A percentile compares a stretch with the other conserved stretches of the same genome.
phyloP scores from a whole-genome alignment of 1,140 invertebrate species.

The Ceratina calcarata region DNA sequence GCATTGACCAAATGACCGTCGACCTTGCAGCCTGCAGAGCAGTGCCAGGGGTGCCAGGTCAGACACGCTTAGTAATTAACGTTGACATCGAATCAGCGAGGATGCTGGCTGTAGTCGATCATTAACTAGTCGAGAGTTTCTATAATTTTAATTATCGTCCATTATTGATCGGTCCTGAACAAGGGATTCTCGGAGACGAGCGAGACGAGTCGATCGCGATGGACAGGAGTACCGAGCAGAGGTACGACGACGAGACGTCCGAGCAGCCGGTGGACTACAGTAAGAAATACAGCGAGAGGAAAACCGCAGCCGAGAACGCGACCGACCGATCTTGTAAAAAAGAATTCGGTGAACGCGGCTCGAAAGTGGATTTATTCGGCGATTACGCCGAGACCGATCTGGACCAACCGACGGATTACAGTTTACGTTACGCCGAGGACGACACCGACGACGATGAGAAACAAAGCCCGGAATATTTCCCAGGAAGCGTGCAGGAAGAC shows the following conservation, averaged over 20 bases:
- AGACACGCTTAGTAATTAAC: background rate
- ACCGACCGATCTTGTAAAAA: slow-evolving; percentile 56
- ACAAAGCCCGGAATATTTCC: slow-evolving; percentile 78
- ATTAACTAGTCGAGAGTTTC: background rate
- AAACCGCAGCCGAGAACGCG: slow-evolving; percentile 36
- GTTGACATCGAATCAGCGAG: background rate
- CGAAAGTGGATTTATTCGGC: slow-evolving; percentile 69
- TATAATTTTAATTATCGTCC: no score
- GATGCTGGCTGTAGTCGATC: slow-evolving; percentile 5
- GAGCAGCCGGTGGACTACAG: slow-evolving; percentile 75
- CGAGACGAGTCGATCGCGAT: slow-evolving; percentile 13
- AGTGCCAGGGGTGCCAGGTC: no score
- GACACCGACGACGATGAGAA: slow-evolving; percentile 84
- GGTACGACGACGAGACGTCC: slow-evolving; percentile 62
- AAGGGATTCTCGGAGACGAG: no score
- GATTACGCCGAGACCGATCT: slow-evolving; percentile 92
- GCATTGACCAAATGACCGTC: background rate
- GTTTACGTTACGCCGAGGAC: slow-evolving; percentile 91
- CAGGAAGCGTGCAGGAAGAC: slow-evolving; percentile 84
- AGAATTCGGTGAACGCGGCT: slow-evolving; percentile 50
- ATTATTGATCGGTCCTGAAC: no score
- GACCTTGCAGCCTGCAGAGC: background rate
- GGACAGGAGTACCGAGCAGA: slow-evolving; percentile 27
- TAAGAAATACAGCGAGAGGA: slow-evolving; percentile 72
- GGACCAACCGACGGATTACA: slow-evolving; percentile 95